phyloP scores from a whole-genome alignment of 2,888 invertebrate species.

The Epirrhoe alternata region DNA sequence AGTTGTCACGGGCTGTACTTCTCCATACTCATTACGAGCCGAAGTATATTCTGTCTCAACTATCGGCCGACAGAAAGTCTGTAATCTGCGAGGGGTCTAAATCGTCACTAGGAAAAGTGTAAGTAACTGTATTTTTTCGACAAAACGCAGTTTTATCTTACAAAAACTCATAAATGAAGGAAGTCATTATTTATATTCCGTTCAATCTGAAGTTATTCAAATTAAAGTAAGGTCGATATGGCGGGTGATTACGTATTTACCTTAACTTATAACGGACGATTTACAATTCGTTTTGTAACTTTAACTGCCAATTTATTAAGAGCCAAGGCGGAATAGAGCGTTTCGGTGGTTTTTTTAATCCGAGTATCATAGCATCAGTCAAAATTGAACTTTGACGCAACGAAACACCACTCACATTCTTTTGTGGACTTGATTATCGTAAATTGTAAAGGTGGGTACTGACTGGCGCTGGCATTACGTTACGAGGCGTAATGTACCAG shows the following conservation, averaged over 20 bases:
- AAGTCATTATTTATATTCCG: conserved; percentile 13
- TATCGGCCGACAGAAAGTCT: too few species aligned
- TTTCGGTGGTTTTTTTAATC: neutral
- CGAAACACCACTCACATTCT: neutral
- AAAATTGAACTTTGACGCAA: neutral
- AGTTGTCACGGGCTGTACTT: too few species aligned
- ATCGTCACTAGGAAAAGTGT: neutral
- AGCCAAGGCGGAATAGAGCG: neutral
- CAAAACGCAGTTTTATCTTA: neutral
- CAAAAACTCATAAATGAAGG: neutral
- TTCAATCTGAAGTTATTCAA: neutral
- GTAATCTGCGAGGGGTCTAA: too few species aligned
- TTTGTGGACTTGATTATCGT: neutral
- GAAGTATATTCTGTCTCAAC: too few species aligned
- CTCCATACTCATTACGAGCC: too few species aligned
- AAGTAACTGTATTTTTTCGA: neutral
- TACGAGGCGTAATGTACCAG: too few species aligned
- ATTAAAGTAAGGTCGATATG: neutral
- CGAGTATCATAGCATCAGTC: neutral
- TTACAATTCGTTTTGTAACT: neutral
- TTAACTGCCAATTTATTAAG: neutral
- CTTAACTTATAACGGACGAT: conserved; percentile 9
- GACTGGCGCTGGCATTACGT: too few species aligned
- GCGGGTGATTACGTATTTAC: conserved; percentile 2
- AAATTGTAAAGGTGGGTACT: too few species aligned